Base-by-base conservation (phyloP, 2,113 vertebrate species). In the Reinhardtius hippoglossoides region DNA sequence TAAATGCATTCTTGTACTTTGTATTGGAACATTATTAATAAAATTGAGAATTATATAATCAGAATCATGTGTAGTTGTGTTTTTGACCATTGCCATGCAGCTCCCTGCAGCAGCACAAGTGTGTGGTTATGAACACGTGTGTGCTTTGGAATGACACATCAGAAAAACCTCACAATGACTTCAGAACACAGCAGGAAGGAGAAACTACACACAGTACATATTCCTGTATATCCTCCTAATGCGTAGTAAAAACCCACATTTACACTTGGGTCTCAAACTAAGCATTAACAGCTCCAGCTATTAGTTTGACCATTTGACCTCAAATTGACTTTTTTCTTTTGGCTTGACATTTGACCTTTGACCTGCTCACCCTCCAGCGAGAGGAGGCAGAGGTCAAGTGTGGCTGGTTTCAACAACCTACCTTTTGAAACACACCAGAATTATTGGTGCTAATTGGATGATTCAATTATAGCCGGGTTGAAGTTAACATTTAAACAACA, bases 141-240 rank as follows among this genome's bases (percentile, higher is more conserved):
- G 52, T 21, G 82, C 74, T 83, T 87, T 68, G 75, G 87, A 78
- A 81, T 50, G 87, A 91, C 79, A 55, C 44, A 74, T 70, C 67
- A 81, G 81, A 79, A 82, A 83, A 83, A 80, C 24, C 46, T 72
- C 62, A 63, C 58, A 66, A 81, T 87, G 74, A 91, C 75, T 67
- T 72, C 78, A 73, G 74, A 87, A 72, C 48, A 56, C 20, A 75
- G 21, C 40, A 56, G 71, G 31, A 69, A 71, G 54, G 21, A 62
- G 40, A 12, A 67, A 73, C 6, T 13, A 4, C 2, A 18, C 27
- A 74, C 50, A 62, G 20, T 59, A 23, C 15, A 67, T 21, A 57
- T 61, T 37, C 42, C 65, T 71, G 21, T n/a, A 56, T 26, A 37
- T 20, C 9, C 27, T 61, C 13, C 4, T 2, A 50, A 18, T 15